Base-by-base conservation (phyloP, 2,797 vertebrate genomes). In the Lates japonicus region DNA sequence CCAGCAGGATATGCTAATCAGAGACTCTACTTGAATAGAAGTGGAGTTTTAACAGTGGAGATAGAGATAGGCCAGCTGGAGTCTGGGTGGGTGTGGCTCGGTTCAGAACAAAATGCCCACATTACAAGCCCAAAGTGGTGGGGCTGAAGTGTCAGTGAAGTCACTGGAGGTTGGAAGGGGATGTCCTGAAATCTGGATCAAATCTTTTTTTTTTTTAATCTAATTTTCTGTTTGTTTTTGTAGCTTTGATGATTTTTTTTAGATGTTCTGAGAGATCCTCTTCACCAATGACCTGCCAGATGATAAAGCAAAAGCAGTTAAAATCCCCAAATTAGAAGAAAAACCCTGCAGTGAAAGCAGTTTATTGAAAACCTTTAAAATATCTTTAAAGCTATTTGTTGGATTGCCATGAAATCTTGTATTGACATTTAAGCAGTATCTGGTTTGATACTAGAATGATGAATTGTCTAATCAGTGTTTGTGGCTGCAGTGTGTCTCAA, bases 1-100 rank as follows among this genome's bases (percentile, higher is more conserved):
- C 77, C 65, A 83, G 82, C 82, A 86, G 87, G 76, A 84, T 87
- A 88, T 88, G 84, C 75, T 91, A 87, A 91, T 93, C 84, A 90
- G 65, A 91, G 87, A 60, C 64, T 85, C 69, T 6, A 39, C 2
- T 29, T 29, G 25, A 20, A 68, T 69, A 61, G 66, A 66, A 83
- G 51, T 39, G n/a, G 62, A 79, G 52, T 68, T 67, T 58, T 37
- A 82, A 71, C 37, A 35, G 70, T 65, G 70, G 57, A 75, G 74
- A 83, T 71, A 22, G 55, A 74, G 70, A 14, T 17, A 55, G 11
- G 41, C 75, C 82, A 90, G 83, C 74, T 87, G 80, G 73, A 78
- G 65, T 76, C 70, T 17, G 6, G 9, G 46, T 67, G 80, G 81
- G 77, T 74, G 74, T 68, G 52, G 52, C 48, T 76, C n/a, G 20